Evolutionary conservation across 2,888 invertebrate genomes (phyloP), one percentile per base, ranked within the genome.

Genomic region (Drosophila diplacantha): DNA sequence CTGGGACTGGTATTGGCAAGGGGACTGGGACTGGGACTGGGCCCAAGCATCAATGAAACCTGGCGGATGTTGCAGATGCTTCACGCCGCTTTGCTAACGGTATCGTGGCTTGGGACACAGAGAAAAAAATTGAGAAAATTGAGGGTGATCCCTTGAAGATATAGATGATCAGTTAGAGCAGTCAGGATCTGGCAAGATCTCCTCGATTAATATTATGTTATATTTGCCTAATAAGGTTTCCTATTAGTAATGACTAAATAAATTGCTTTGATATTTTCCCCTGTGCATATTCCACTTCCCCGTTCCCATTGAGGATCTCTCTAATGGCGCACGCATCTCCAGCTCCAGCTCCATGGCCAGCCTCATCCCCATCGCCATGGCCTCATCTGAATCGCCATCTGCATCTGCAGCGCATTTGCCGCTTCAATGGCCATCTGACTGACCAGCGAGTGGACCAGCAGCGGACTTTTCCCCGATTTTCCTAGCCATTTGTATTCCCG

Each of bases 381-480:
- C 81, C 73, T 61, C 82, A 76, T 68, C 74, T 71, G 82, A 79
- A 66, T 74, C 44, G 34, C 73, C 74, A 70, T 66, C 44, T 58
- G 32, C 53, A 66, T 65, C 66, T 51, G 67, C 57, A 52, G 57
- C 49, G 74, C 77, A 72, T 72, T 77, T 78, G 72, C 78, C 76
- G 80, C 72, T 70, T 75, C 76, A 78, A 76, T 79, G 74, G 71
- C 61, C 80, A 76, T 66, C 71, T 72, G 82, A 81, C 64, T 74
- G 77, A 64, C 80, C 81, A 72, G 47, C 66, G 41, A 63, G 54
- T 63, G 55, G 53, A 70, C 39, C 52, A 74, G 24, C 37, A 50
- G 52, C 52, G 26, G 24, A 44, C 18, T 62, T 44, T 41, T 56
- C 44, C 34, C 26, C 39, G 35, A 51, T 61, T 61, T 63, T 50